phyloP scores from a whole-genome alignment of 2,113 vertebrate genomes.

The Pan troglodytes region NHGRI_mPanTro3-v2.1_pri NC_072413.2:23812501-23813000 shows the following conservation, averaged over 20 bases:
- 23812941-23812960: too few relatives aligned
- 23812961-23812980: too few relatives aligned
- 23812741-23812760: neutral
- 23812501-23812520: slow-evolving; percentile 58
- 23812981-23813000: too few relatives aligned
- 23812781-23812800: neutral
- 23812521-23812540: slow-evolving; percentile 53
- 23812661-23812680: slow-evolving; percentile 29
- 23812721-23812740: slow-evolving; percentile 34
- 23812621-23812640: slow-evolving; percentile 57
- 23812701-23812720: neutral
- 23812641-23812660: slow-evolving; percentile 58
- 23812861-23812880: too few relatives aligned
- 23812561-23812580: slow-evolving; percentile 36
- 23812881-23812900: too few relatives aligned
- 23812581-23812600: slow-evolving; percentile 47
- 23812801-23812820: slow-evolving; percentile 38
- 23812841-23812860: too few relatives aligned
- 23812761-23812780: neutral
- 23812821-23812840: neutral
- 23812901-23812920: too few relatives aligned
- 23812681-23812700: slow-evolving; percentile 46
- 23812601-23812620: slow-evolving; percentile 55
- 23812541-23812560: slow-evolving; percentile 38
- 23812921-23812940: too few relatives aligned